These are phyloP conservation scores for Lithophane leautieri DNA, from an alignment of 2,888 invertebrate species.

Conservation along the genomic window DNA sequence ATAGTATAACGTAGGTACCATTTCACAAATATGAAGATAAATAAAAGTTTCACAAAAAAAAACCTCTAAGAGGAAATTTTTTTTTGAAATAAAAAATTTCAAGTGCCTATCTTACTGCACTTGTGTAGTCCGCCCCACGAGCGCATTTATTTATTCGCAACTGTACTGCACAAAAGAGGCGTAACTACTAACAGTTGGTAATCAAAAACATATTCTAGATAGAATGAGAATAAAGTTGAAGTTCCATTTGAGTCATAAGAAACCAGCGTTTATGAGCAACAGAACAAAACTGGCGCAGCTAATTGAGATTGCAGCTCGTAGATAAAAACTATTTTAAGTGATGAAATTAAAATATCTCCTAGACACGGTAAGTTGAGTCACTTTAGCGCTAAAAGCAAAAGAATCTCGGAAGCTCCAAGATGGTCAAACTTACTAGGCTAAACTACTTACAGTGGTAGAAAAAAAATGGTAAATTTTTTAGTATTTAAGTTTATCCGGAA, in stretches of 20 bases:
- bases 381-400: neutral
- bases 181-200: neutral
- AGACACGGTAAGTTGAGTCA: too few relatives aligned
- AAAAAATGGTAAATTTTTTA: neutral
- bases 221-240: constrained; percentile 9
- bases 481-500: neutral
- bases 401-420: too few relatives aligned
- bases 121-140: constrained; percentile 5
- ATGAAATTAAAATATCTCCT: constrained; percentile 3
- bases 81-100: neutral
- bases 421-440: neutral
- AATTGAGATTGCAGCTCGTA: constrained; percentile 14
- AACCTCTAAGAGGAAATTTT: neutral
- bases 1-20: neutral
- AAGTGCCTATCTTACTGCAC: neutral
- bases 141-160: constrained; percentile 13
- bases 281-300: constrained; percentile 14
- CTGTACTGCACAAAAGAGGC: neutral
- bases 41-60: neutral
- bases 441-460: neutral
- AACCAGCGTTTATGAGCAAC: neutral
- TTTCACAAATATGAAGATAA: neutral
- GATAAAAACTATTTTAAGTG: neutral
- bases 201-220: neutral
- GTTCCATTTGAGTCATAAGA: neutral